Evolutionary conservation across 2,888 invertebrate species (phyloP).

Genomic region (Sipha maydis): DNA sequence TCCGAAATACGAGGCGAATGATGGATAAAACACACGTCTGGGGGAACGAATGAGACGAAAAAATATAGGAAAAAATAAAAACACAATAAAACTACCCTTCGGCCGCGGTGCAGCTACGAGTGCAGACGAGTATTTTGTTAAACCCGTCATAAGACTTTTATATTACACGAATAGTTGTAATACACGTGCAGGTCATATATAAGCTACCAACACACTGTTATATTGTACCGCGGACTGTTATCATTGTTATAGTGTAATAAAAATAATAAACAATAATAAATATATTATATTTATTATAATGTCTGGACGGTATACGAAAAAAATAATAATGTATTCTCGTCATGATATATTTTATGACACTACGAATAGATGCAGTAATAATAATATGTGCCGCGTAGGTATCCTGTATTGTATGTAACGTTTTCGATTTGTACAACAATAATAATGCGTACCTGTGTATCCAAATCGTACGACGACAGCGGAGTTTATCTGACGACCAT

Average conservation of each 20-base stretch:
- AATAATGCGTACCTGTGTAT: not conserved
- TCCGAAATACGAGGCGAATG: not conserved
- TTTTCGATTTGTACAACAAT: not conserved
- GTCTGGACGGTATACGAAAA: not conserved
- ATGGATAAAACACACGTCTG: not conserved
- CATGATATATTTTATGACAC: not conserved
- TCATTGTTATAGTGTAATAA: too few species aligned
- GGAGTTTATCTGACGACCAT: not conserved
- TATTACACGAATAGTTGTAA: too few species aligned
- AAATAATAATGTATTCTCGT: not conserved
- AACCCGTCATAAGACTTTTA: too few species aligned
- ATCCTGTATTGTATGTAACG: too few species aligned
- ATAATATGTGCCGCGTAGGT: too few species aligned
- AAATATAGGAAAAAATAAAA: not conserved
- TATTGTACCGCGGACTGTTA: too few species aligned
- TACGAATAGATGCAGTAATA: not conserved
- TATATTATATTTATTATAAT: not conserved
- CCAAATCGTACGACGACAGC: not conserved
- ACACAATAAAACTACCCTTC: slow-evolving; percentile 28
- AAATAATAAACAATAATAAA: too few species aligned
- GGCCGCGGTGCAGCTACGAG: not conserved
- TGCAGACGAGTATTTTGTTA: not conserved
- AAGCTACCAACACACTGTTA: too few species aligned
- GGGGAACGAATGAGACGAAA: not conserved
- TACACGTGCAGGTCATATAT: too few species aligned